phyloP scores from a whole-genome alignment of 1,140 invertebrate genomes.

The Littorina saxatilis region DNA sequence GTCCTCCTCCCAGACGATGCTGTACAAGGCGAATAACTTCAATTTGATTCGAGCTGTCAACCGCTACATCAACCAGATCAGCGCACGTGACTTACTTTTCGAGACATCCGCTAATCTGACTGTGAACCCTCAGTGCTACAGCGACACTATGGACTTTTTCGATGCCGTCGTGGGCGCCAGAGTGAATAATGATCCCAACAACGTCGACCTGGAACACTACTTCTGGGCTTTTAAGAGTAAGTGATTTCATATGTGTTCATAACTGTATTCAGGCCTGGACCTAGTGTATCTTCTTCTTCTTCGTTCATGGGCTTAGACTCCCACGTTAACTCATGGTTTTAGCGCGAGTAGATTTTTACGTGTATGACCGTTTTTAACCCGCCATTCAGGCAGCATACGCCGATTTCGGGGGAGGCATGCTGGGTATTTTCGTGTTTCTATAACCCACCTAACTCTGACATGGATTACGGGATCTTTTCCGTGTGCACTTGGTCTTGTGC shows the following conservation, averaged over 20 bases:
- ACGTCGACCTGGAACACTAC: neutral
- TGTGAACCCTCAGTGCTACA: constrained; percentile 43
- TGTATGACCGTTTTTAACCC: too few species aligned
- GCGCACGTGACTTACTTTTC: constrained; percentile 37
- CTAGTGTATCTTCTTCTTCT: too few species aligned
- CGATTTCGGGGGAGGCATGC: too few species aligned
- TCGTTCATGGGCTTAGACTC: too few species aligned
- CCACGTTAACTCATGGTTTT: too few species aligned
- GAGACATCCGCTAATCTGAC: constrained; percentile 1
- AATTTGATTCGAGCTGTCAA: constrained; percentile 11
- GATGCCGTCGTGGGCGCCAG: constrained; percentile 39
- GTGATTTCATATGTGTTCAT: constrained; percentile 30
- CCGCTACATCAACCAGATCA: constrained; percentile 26
- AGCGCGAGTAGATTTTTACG: too few species aligned
- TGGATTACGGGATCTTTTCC: too few species aligned
- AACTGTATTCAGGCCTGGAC: too few species aligned
- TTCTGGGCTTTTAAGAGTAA: constrained; percentile 47
- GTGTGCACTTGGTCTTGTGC: too few species aligned
- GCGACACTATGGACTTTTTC: constrained; percentile 49
- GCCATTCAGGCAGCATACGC: too few species aligned
- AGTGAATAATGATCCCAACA: neutral
- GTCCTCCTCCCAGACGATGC: neutral
- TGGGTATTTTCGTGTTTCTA: too few species aligned
- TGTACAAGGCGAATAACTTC: neutral
- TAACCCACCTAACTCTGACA: too few species aligned